Evolutionary conservation across 2,888 invertebrate species (phyloP).

Genomic region (Leuctra nigra): DNA sequence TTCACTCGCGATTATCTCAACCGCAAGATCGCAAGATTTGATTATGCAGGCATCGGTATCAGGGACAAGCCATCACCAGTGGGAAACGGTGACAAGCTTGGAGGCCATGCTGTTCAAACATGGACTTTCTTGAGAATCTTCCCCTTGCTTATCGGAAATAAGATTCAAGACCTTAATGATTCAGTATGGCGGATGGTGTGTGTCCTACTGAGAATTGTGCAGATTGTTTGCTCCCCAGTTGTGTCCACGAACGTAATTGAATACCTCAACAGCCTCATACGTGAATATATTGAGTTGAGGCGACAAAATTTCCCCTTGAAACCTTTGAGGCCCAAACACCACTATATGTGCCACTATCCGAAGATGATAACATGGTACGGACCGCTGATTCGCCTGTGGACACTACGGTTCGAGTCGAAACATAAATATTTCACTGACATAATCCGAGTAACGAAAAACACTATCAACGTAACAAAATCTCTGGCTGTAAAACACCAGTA

Average conservation of each 20-base stretch:
- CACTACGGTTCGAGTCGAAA: not conserved
- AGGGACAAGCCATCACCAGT: not conserved
- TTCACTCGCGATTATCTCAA: not conserved
- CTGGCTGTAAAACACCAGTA: not conserved
- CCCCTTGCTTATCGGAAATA: not conserved
- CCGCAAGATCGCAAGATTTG: not conserved
- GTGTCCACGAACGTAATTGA: not conserved
- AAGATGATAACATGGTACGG: not conserved
- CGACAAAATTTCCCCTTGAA: not conserved
- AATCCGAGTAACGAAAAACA: not conserved
- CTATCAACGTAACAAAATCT: not conserved
- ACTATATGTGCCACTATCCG: conserved; percentile 18
- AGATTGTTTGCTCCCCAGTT: not conserved
- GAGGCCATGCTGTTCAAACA: conserved; percentile 1
- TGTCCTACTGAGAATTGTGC: not conserved
- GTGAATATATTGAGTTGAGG: not conserved
- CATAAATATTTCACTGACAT: not conserved
- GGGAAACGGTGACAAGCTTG: not conserved
- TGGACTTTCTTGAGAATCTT: not conserved
- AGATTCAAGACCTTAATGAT: not conserved
- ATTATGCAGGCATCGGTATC: not conserved
- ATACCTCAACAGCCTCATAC: not conserved
- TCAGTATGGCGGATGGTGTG: not conserved
- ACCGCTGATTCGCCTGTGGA: not conserved
- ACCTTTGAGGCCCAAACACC: conserved; percentile 24